Base-by-base conservation (phyloP, 2,797 vertebrate genomes). In the Pangasius mekongensis region DNA sequence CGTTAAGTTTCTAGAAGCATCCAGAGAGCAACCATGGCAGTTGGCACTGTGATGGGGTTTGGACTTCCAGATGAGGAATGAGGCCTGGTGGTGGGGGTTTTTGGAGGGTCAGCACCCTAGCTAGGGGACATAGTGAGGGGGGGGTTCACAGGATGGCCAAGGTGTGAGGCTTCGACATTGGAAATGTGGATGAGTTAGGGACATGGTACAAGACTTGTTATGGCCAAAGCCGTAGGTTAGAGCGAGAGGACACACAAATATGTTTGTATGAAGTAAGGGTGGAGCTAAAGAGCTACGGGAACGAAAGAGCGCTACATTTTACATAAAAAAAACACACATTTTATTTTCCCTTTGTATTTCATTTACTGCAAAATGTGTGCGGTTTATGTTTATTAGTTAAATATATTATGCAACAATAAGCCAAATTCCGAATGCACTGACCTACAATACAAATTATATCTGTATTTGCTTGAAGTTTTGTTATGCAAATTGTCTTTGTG, bases 401-500 rank as follows among this genome's bases (percentile, higher is more conserved):
- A 88, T 43, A 84, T 67, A 64, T 56, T 18, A 52, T 30, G 20
- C 87, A 64, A 76, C 60, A 84, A 67, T 49, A 67, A 56, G 73
- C 60, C 71, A 78, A 43, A 88, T 78, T 77, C 47, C 24, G 39
- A 85, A 80, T 14, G 49, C 77, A 39, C 66, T 22, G 84, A 82
- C 85, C 80, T 74, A 82, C 76, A 81, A 82, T 82, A 74, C 52
- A 86, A 88, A 67, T 62, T 8, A 78, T 86, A 74, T 89, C 85
- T 66, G 78, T 84, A 58, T 84, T 83, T 89, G 88, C 82, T 86
- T 84, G 62, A 84, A 86, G 73, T 77, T 64, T 86, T 86, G 69
- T 86, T 56, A 89, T 89, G 88, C 85, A 69, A 86, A 89, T 86
- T 71, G 14, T 86, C 71, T 89, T 83, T 86, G 47, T 86, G 33